Evolutionary conservation across 2,797 vertebrate species (phyloP).

Genomic region (Enteromius radiatus): DNA sequence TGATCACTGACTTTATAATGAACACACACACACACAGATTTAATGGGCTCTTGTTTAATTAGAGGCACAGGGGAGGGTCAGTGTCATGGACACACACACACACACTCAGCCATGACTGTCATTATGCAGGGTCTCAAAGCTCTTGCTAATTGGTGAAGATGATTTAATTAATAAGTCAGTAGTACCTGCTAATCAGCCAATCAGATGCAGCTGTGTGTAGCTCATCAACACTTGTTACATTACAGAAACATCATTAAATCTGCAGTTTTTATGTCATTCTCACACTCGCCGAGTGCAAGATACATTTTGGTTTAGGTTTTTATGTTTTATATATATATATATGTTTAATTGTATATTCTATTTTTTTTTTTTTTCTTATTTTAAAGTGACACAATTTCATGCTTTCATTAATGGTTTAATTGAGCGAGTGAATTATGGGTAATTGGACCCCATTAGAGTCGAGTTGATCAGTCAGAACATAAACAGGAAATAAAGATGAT

Average conservation of each 20-base stretch:
- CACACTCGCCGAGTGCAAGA: background rate
- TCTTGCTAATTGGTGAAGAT: conserved; percentile 77
- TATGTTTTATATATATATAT: no score
- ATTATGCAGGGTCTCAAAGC: conserved; percentile 68
- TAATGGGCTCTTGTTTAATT: conserved; percentile 83
- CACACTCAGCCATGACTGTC: conserved; percentile 72
- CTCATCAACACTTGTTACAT: conserved; percentile 63
- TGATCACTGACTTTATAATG: conserved; percentile 54
- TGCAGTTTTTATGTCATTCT: conserved; percentile 55
- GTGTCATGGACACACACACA: conserved; percentile 78
- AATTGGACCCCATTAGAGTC: conserved; percentile 45
- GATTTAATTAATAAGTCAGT: conserved; percentile 74
- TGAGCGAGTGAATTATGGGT: conserved; percentile 40
- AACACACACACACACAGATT: conserved; percentile 77
- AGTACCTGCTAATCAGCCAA: background rate
- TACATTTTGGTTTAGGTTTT: no score
- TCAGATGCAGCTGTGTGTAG: conserved; percentile 62
- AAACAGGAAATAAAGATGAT: conserved; percentile 20
- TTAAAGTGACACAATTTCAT: conserved; percentile 18
- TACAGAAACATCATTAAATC: conserved; percentile 47
- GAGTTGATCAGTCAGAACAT: conserved; percentile 32
- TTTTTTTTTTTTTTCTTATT: no score
- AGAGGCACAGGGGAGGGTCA: conserved; percentile 75
- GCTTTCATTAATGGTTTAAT: conserved; percentile 51
- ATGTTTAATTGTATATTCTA: no score